Percentiles rank a stretch among this genome's conserved stretches.
These are phyloP conservation scores for Vulpes ferrilata DNA, from an alignment of 2,113 vertebrate species.

Conservation along the genomic window DNA sequence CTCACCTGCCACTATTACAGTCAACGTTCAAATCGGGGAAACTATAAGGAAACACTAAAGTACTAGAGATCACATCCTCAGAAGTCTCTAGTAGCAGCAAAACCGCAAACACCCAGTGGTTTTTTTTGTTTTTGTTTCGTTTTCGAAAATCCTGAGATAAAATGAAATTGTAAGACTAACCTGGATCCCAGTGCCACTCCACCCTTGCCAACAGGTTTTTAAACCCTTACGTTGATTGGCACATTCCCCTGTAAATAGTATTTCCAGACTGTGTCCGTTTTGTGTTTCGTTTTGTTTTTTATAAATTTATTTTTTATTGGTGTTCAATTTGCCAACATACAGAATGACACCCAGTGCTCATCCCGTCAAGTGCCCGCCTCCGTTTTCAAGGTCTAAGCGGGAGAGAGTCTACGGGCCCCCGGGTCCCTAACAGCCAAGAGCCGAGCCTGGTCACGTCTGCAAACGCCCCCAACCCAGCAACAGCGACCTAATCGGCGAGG, in stretches of 20 bases:
- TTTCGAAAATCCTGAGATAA: neutral
- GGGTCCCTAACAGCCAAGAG: neutral
- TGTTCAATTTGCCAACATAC: no score
- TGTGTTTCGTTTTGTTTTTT: no score
- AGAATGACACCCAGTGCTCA: no score
- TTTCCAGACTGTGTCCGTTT: neutral
- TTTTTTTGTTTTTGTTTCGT: no score
- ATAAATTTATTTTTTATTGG: no score
- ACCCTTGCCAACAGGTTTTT: neutral
- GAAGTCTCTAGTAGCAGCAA: neutral
- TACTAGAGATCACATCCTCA: neutral
- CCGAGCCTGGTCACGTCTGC: neutral
- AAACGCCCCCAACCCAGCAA: neutral
- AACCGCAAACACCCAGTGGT: neutral
- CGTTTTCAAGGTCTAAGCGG: neutral
- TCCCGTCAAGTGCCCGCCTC: neutral
- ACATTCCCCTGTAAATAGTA: neutral
- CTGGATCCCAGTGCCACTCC: neutral
- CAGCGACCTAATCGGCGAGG: no score
- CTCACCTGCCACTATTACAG: neutral
- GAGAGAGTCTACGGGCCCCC: neutral
- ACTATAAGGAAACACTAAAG: neutral
- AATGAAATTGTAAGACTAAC: constrained; percentile 23
- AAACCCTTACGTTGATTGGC: neutral
- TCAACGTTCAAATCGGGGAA: neutral